Evolutionary conservation across 2,797 vertebrate species (phyloP).

Genomic region (Momotus momota): DNA sequence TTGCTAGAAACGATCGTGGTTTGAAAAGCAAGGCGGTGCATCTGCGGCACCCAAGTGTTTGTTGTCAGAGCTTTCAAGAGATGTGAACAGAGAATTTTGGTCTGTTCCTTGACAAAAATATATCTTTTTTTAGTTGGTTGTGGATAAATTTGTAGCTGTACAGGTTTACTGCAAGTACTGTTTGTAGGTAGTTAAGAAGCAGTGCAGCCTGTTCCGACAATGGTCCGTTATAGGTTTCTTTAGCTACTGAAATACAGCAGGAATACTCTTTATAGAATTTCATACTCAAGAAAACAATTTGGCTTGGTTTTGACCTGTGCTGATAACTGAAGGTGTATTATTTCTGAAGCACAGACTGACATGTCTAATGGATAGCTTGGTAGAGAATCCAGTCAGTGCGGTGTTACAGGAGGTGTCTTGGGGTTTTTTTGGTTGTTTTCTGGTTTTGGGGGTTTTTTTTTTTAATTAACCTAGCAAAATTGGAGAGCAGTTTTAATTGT

Average conservation of each 20-base stretch:
- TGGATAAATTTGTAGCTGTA: not conserved
- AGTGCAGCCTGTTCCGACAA: not conserved
- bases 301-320: not conserved
- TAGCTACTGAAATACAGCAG: not conserved
- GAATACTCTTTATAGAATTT: not conserved
- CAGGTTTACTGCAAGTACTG: not conserved
- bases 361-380: not conserved
- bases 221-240: not conserved
- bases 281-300: not conserved
- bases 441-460: not conserved
- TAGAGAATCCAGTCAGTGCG: not conserved
- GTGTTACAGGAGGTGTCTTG: not conserved
- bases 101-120: not conserved
- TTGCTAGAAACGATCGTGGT: not conserved
- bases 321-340: not conserved
- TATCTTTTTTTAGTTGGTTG: not conserved
- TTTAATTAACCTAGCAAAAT: not conserved
- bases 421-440: not conserved
- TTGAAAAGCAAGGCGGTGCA: not conserved
- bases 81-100: not conserved
- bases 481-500: not conserved
- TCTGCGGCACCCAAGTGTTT: not conserved
- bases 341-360: not conserved
- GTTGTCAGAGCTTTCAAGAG: not conserved
- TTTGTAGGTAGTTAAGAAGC: not conserved